phyloP scores from a whole-genome alignment of 2,888 invertebrate genomes.

The Coenonympha arcania region DNA sequence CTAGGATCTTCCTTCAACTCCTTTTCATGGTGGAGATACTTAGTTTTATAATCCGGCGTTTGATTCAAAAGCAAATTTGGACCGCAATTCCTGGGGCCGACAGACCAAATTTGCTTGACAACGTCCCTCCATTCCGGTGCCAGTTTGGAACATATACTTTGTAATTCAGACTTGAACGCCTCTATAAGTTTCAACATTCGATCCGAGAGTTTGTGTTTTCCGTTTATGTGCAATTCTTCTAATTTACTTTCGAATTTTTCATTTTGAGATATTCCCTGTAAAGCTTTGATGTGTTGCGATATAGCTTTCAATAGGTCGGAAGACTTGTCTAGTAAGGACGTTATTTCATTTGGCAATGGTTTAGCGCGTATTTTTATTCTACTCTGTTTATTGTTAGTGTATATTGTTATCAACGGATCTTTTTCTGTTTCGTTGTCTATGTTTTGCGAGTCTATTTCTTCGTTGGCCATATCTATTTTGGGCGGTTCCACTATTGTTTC shows the following conservation, averaged over 20 bases:
- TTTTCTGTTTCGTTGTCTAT: constrained; percentile 60
- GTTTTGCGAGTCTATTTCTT: constrained; percentile 80
- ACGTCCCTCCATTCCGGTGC: constrained; percentile 70
- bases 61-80: constrained; percentile 92
- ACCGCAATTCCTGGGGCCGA: constrained; percentile 91
- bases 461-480: constrained; percentile 88
- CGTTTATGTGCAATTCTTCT: constrained; percentile 44
- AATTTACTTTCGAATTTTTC: constrained; percentile 51
- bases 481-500: constrained; percentile 92
- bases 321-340: constrained; percentile 81
- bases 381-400: constrained; percentile 82
- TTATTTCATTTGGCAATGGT: constrained; percentile 82
- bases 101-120: constrained; percentile 87
- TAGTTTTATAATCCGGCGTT: constrained; percentile 76
- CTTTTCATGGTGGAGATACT: constrained; percentile 54
- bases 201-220: constrained; percentile 52
- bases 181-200: constrained; percentile 64
- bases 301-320: constrained; percentile 80
- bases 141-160: constrained; percentile 73
- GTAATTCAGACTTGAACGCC: constrained; percentile 73
- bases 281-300: constrained; percentile 62
- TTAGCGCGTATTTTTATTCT: constrained; percentile 82
- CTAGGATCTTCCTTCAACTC: constrained; percentile 70
- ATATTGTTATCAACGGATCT: constrained; percentile 73
- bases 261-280: constrained; percentile 56